Evolutionary conservation across 2,113 vertebrate species (phyloP).

Genomic region (Microcebus jonahi): DNA sequence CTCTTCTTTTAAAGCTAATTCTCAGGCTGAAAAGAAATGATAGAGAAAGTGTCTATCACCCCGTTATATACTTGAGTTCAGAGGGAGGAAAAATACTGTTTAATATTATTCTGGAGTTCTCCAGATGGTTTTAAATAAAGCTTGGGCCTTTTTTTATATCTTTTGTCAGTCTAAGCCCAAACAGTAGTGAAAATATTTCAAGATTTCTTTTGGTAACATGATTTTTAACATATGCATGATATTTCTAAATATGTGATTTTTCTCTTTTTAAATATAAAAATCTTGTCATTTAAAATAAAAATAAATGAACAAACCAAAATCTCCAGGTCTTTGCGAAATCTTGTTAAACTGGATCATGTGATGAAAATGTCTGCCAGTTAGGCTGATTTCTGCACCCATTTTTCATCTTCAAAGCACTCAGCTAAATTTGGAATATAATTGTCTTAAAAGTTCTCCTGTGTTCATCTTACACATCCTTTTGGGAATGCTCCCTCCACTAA

Average conservation of each 20-base stretch:
- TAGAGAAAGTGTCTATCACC: neutral
- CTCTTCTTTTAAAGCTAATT: neutral
- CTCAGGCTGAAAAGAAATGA: neutral
- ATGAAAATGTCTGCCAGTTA: neutral
- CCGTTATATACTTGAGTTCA: neutral
- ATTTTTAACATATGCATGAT: neutral
- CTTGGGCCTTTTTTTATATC: neutral
- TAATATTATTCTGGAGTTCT: neutral
- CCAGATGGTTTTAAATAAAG: neutral
- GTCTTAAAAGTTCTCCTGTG: neutral
- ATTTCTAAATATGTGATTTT: neutral
- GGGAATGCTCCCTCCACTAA: neutral
- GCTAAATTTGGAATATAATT: neutral
- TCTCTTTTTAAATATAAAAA: constrained; percentile 9
- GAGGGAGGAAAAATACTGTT: neutral
- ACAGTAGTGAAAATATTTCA: neutral
- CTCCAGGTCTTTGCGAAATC: neutral
- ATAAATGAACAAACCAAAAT: neutral
- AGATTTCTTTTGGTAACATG: neutral
- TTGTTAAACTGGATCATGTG: neutral
- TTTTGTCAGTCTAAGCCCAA: neutral
- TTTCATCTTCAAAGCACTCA: constrained; percentile 25
- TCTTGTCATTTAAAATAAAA: neutral
- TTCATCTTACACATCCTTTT: neutral
- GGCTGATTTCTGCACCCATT: neutral